phyloP scores from a whole-genome alignment of 2,113 vertebrate species.

The Acrocephalus arundinaceus region DNA sequence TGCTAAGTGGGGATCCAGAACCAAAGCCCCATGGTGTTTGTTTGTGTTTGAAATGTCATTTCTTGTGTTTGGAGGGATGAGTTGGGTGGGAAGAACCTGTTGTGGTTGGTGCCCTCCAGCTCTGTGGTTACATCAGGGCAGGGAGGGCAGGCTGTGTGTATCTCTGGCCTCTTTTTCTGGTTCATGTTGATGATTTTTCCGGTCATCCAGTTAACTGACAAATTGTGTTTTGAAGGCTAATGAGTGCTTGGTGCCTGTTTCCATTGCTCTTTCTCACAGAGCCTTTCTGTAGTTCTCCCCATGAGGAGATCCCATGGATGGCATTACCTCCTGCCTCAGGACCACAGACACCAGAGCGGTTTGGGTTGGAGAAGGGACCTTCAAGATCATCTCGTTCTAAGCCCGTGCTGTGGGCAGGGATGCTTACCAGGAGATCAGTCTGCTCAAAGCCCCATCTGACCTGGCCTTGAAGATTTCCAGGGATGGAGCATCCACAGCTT shows the following conservation, averaged over 20 bases:
- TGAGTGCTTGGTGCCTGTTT: neutral
- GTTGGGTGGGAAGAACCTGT: neutral
- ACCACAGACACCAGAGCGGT: neutral
- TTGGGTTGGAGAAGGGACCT: neutral
- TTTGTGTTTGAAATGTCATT: neutral
- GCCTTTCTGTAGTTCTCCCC: accelerated
- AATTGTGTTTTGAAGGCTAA: neutral
- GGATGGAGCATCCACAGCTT: neutral
- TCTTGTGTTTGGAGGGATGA: neutral
- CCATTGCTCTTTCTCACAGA: neutral
- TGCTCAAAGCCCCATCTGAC: neutral
- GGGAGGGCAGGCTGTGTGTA: neutral
- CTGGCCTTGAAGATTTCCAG: neutral
- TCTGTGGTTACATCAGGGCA: accelerated
- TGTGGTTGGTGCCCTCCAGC: neutral
- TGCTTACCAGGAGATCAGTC: neutral
- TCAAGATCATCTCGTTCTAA: neutral
- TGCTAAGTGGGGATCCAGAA: neutral
- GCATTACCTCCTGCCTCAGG: neutral
- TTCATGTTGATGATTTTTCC: neutral
- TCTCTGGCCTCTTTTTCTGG: neutral
- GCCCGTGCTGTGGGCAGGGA: neutral
- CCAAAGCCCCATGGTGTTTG: accelerated
- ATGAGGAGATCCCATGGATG: neutral
- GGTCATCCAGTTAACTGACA: neutral